Conservation (phyloP, 2,797 vertebrate species). For the Lemur catta region DNA sequence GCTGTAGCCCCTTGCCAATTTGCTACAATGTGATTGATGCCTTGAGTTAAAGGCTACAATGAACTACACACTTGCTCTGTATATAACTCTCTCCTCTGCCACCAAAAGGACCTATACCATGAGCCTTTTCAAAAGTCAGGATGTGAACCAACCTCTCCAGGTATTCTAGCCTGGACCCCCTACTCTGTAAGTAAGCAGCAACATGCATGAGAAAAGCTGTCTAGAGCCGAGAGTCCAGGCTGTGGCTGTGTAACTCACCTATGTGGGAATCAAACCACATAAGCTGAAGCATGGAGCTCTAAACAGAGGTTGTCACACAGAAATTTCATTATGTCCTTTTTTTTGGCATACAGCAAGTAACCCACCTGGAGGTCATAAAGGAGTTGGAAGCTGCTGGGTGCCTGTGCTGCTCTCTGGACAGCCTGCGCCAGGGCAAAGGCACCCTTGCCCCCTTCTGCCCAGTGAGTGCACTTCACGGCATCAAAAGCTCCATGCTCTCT, state of each 20-base stretch:
- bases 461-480: slow-evolving; percentile 93
- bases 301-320: neutral
- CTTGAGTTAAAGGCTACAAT: neutral
- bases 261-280: neutral
- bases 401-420: slow-evolving; percentile 91
- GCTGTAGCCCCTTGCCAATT: neutral
- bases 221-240: neutral
- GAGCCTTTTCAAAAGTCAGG: neutral
- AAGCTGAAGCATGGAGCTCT: neutral
- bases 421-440: slow-evolving; percentile 90
- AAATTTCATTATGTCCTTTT: neutral
- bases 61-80: neutral
- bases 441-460: slow-evolving; percentile 95
- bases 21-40: neutral
- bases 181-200: neutral
- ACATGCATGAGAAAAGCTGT: neutral
- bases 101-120: neutral
- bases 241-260: neutral
- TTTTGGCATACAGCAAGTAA: neutral
- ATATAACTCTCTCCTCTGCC: neutral
- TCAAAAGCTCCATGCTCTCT: slow-evolving; percentile 94
- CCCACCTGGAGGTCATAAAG: slow-evolving; percentile 94
- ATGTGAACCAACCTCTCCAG: neutral
- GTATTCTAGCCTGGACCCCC: neutral
- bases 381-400: slow-evolving; percentile 91